Base-by-base conservation (phyloP, 2,113 vertebrate genomes). In the Egretta garzetta region DNA sequence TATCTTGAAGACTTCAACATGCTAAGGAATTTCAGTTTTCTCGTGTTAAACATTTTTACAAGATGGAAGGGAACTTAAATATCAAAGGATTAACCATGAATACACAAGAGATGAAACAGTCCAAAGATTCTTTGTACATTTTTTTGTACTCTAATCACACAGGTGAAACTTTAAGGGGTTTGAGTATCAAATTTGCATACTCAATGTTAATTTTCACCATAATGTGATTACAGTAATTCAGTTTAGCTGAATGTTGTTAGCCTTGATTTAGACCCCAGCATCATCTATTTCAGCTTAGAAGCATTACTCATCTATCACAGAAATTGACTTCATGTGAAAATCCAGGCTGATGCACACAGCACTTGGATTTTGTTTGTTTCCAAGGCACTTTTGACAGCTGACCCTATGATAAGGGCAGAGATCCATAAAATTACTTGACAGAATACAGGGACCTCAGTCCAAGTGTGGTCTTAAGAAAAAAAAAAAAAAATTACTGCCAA, bases 191-290 rank as follows among this genome's bases (percentile, higher is more conserved):
- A 96, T 96, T 47, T 96, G 53, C 91, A 89, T 93, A 89, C 35
- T 82, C 74, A 90, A 75, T 74, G 37, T 71, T 95, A 93, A 94
- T 97, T 96, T 94, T 85, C 60, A 93, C 73, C 0, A 0, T 93
- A 93, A 96, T 70, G 37, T 86, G 87, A 94, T 96, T 86, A 96
- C 32, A 55, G 41, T 94, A 93, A 96, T 95, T 95, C 63, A 83
- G 90, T 95, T 88, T 92, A 95, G 70, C 74, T 92, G 70, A 92
- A 88, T 33, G 59, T 43, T 92, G 87, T 94, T 95, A 92, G 93
- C 71, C 90, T 94, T 93, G 43, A 95, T 92, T 94, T 91, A 93
- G 79, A 81, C 33, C n/a, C 14, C 49, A 90, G 66, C 39, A 58
- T 41, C 76, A 96, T 49, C 43, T 90, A 76, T 82, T 80, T 85